Evolutionary conservation across 2,113 vertebrate genomes (phyloP).

Genomic region (Petrocephalus microphthalmus): DNA sequence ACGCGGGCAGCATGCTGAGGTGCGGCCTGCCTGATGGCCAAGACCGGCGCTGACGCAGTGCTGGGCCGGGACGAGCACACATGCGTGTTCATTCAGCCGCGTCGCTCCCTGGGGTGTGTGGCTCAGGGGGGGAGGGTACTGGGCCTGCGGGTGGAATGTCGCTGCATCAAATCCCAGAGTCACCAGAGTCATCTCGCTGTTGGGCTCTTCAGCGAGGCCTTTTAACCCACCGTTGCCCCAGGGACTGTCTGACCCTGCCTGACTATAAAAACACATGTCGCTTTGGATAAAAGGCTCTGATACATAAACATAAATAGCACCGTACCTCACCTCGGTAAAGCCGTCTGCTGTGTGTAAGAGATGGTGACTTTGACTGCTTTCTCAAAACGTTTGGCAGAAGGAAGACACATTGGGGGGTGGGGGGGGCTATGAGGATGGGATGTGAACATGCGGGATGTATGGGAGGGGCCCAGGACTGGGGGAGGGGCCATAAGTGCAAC

Average conservation of each 20-base stretch:
- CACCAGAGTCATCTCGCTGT: background rate
- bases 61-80: background rate
- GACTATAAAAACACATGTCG: background rate
- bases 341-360: background rate
- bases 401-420: background rate
- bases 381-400: background rate
- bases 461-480: background rate
- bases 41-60: background rate
- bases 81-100: background rate
- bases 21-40: background rate
- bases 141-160: background rate
- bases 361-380: background rate
- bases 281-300: background rate
- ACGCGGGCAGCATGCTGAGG: background rate
- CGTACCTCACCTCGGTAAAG: background rate
- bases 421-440: background rate
- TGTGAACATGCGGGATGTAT: no score
- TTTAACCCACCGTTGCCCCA: background rate
- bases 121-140: background rate
- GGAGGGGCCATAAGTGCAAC: background rate
- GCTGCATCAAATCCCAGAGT: background rate
- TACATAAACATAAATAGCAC: background rate
- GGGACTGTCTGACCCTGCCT: background rate
- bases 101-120: background rate
- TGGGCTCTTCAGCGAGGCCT: background rate